Base-by-base conservation (phyloP, 2,113 vertebrate genomes). In the Phoxinus phoxinus region DNA sequence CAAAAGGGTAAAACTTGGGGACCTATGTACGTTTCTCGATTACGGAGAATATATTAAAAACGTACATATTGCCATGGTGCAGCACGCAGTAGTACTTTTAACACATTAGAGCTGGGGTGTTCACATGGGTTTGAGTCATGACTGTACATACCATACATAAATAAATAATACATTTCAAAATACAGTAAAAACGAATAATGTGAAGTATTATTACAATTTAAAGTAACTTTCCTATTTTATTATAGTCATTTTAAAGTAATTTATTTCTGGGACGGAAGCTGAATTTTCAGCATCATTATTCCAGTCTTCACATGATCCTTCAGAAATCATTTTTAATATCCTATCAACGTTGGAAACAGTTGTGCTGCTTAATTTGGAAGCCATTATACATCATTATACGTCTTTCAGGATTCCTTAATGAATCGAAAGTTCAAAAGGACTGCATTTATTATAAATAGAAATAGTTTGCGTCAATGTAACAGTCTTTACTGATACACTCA, bases 21-120 rank as follows among this genome's bases (percentile, higher is more conserved):
- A 13, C 98, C 98, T 1, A 99, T 99, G 98, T 99, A 96, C 23
- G 71, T 99, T 82, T 95, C 96, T 84, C 97, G 96, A 88, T 86
- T 99, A 89, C 94, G 91, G 91, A 98, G 95, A 93, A 87, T 46
- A 0, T 89, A 85, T 71, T 90, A 71, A 90, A 59, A 59, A 65
- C 0, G 2, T 6, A 15, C 25, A 15, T 13, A 3, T 13, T 41
- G 44, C 25, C 23, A 1, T 77, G n/a, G 58, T 51, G n/a, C 73
- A 51, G 46, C 41, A 10, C 2, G 41, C 3, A 0, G 3, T 51
- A 27, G n/a, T 51, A 21, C 7, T 30, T 71, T 71, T 37, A 37
- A 71, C 27, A 35, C 67, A 71, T 23, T 30, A 10, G 32, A 71
- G 67, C 3, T 23, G 17, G 32, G 19, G 32, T 23, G 32, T 32